phyloP scores from a whole-genome alignment of 2,888 invertebrate genomes.

The Drosophila cognata region DNA sequence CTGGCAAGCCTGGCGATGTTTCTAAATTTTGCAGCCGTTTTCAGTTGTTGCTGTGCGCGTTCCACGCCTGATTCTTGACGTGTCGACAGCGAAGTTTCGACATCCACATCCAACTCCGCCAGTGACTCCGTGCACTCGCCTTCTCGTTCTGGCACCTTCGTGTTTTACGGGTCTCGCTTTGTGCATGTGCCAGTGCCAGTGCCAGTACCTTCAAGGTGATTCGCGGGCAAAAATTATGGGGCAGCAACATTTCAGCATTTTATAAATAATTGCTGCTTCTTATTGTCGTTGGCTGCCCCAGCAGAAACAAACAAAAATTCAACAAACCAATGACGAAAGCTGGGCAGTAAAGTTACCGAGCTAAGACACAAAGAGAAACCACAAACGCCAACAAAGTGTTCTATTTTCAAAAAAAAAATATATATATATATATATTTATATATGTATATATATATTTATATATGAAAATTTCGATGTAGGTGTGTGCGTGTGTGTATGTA shows the following conservation, averaged over 20 bases:
- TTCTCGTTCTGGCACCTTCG: slow-evolving; percentile 5
- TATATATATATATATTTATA: neutral
- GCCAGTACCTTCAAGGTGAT: slow-evolving; percentile 13
- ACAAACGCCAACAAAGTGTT: slow-evolving; percentile 1
- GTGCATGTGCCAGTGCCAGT: slow-evolving; percentile 1
- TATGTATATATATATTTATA: neutral
- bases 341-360: neutral
- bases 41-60: slow-evolving; percentile 68
- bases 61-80: slow-evolving; percentile 38
- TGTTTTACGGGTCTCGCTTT: slow-evolving; percentile 10
- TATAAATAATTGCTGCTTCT: neutral
- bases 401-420: neutral
- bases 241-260: neutral
- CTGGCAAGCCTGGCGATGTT: slow-evolving; percentile 32
- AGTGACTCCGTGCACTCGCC: neutral
- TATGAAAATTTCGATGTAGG: neutral
- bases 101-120: slow-evolving; percentile 1
- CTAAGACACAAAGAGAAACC: neutral
- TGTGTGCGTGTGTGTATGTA: slow-evolving; percentile 1
- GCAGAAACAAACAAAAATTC: neutral
- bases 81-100: neutral
- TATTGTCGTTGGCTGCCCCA: neutral
- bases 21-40: slow-evolving; percentile 30
- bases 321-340: neutral
- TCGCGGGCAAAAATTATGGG: slow-evolving; percentile 12